Conservation (phyloP, 2,888 invertebrate genomes). For the Netelia fuscicornis region DNA sequence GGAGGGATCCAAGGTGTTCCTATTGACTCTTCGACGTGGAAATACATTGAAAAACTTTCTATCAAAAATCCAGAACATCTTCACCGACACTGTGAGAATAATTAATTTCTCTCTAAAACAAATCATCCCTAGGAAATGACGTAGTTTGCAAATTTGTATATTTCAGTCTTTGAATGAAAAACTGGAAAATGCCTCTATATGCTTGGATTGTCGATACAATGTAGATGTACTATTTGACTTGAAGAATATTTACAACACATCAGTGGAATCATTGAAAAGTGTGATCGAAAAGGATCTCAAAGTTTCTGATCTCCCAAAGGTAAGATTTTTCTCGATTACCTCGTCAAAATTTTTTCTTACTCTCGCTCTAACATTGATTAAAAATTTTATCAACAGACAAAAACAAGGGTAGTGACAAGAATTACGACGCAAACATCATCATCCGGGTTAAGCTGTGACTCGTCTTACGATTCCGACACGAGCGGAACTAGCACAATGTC, state of each 20-base stretch:
- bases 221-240: slow-evolving; percentile 81
- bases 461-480: slow-evolving; percentile 72
- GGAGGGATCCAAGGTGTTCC: slow-evolving; percentile 64
- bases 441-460: slow-evolving; percentile 64
- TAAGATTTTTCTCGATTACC: slow-evolving; percentile 58
- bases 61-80: slow-evolving; percentile 74
- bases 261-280: slow-evolving; percentile 68
- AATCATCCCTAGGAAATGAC: background rate
- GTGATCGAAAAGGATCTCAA: slow-evolving; percentile 69
- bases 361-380: background rate
- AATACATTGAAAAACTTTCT: slow-evolving; percentile 70
- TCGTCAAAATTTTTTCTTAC: background rate
- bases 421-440: slow-evolving; percentile 68
- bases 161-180: slow-evolving; percentile 56
- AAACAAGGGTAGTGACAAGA: slow-evolving; percentile 78
- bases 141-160: no score
- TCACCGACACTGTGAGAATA: slow-evolving; percentile 76
- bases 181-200: slow-evolving; percentile 72
- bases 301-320: slow-evolving; percentile 76
- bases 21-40: slow-evolving; percentile 76
- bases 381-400: slow-evolving; percentile 73
- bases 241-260: slow-evolving; percentile 73
- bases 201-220: slow-evolving; percentile 80
- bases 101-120: background rate
- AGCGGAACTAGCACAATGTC: slow-evolving; percentile 61